Conservation (phyloP, 2,797 vertebrate species). For the Apodemus agrarius region DNA sequence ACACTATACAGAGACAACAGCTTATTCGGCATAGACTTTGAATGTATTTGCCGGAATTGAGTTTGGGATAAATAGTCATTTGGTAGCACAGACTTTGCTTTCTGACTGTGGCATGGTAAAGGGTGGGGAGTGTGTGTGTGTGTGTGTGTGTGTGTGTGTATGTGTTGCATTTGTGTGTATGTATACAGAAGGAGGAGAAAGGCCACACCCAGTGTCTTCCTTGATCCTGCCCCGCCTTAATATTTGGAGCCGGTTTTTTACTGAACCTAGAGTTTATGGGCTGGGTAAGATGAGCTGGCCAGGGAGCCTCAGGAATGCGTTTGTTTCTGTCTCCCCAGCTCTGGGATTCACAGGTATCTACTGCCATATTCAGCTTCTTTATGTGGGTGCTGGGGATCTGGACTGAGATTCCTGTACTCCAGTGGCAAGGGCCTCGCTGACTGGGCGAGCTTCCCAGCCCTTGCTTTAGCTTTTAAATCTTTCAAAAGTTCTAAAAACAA, state of each 20-base stretch:
- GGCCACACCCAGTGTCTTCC: not conserved
- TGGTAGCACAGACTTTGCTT: not conserved
- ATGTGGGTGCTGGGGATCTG: not conserved
- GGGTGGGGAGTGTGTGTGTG: not conserved
- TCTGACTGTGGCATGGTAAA: not conserved
- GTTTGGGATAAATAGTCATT: not conserved
- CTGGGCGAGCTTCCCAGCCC: not conserved
- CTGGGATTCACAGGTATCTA: not conserved
- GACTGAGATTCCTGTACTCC: not conserved
- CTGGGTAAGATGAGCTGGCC: not conserved
- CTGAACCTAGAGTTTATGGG: not conserved
- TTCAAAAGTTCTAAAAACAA: not conserved
- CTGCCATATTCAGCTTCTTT: not conserved
- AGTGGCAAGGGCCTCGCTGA: not conserved
- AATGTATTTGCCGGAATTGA: not conserved
- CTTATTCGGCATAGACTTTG: not conserved
- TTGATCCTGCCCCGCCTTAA: not conserved
- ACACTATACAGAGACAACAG: not conserved
- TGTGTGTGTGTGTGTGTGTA: no score
- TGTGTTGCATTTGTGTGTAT: not conserved
- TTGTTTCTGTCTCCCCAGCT: not conserved
- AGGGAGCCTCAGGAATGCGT: not conserved
- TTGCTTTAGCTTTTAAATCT: slow-evolving; percentile 17
- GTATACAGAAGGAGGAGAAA: not conserved
- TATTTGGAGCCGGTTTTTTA: not conserved